phyloP scores from a whole-genome alignment of 2,113 vertebrate species.

The Hippocampus zosterae region DNA sequence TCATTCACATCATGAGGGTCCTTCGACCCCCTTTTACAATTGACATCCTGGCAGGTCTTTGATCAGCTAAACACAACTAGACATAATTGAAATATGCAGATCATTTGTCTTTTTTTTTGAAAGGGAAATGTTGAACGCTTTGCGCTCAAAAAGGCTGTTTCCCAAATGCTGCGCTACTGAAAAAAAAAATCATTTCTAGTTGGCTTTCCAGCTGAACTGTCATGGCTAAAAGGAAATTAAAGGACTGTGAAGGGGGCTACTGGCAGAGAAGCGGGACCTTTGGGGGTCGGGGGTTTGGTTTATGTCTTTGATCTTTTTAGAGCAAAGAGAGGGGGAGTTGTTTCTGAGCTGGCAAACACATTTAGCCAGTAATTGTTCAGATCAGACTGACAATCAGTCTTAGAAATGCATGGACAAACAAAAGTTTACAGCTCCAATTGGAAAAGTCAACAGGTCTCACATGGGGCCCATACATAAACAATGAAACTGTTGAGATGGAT shows the following conservation, averaged over 20 bases:
- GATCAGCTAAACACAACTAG: conserved; percentile 61
- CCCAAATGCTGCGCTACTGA: conserved; percentile 51
- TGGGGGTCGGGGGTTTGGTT: conserved; percentile 32
- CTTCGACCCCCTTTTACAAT: conserved; percentile 36
- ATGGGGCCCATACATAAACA: conserved; percentile 66
- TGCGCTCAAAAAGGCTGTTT: conserved; percentile 45
- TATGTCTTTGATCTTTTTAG: conserved; percentile 72
- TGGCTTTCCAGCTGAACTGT: conserved; percentile 74
- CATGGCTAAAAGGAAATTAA: conserved; percentile 69
- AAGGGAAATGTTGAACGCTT: background rate
- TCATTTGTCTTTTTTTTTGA: conserved; percentile 33
- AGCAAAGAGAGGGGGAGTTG: conserved; percentile 49
- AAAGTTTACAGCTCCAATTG: conserved; percentile 74
- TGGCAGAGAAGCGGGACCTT: conserved; percentile 26
- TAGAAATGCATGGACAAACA: conserved; percentile 75
- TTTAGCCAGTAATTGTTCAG: conserved; percentile 75
- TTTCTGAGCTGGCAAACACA: conserved; percentile 72
- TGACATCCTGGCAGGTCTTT: conserved; percentile 51
- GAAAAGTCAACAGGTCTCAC: conserved; percentile 73
- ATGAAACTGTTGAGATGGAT: conserved; percentile 59
- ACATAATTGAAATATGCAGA: conserved; percentile 65
- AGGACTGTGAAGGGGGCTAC: conserved; percentile 55
- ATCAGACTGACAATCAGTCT: conserved; percentile 72
- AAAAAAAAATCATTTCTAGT: conserved; percentile 70
- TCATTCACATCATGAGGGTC: conserved; percentile 51